Evolutionary conservation across 1,140 invertebrate species (phyloP), one percentile per base, ranked within the genome.

Genomic region (Hormaphis cornu): DNA sequence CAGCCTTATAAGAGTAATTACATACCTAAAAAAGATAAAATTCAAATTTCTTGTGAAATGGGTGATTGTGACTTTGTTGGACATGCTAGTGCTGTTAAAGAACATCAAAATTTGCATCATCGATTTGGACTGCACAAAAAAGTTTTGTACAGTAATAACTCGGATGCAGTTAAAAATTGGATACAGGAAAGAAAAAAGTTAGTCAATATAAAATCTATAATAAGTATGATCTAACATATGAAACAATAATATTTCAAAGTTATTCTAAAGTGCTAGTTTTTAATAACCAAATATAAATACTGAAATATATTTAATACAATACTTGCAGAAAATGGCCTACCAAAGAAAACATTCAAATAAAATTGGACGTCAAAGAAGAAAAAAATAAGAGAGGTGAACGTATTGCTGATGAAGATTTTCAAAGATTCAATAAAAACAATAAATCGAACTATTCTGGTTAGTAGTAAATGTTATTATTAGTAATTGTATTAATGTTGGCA

Each of bases 101-200:
- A 66, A 66, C 61, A 66, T 66, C 61, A 66, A 66, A 66, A 66
- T 50, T n/a, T 66, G 18, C 61, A 66, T 33, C 61, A 66, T 35
- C n/a, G 44, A 66, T 66, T 50, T 18, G 61, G 61, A 16, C 16
- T 66, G 6, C 61, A 66, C 7, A 66, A 66, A 8, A 50, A 66
- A 48, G 61, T 66, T 8, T 50, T 66, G 10, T 66, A 66, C n/a
- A 66, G 61, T 48, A 66, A 66, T 37, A 66, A 46, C 18, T 66
- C 44, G 2, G 61, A 66, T 9, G 61, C 61, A n/a, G 8, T 66
- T 48, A 35, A 66, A 33, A 66, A 48, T 16, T 66, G 61, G 61
- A 66, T 66, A 14, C 28, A 66, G 5, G 61, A 66, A 35, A 66
- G 61, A 22, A 66, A 66, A 50, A 66, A 66, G 61, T 66, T 14